Conservation (phyloP, 2,888 invertebrate genomes). For the Euplagia quadripunctaria region DNA sequence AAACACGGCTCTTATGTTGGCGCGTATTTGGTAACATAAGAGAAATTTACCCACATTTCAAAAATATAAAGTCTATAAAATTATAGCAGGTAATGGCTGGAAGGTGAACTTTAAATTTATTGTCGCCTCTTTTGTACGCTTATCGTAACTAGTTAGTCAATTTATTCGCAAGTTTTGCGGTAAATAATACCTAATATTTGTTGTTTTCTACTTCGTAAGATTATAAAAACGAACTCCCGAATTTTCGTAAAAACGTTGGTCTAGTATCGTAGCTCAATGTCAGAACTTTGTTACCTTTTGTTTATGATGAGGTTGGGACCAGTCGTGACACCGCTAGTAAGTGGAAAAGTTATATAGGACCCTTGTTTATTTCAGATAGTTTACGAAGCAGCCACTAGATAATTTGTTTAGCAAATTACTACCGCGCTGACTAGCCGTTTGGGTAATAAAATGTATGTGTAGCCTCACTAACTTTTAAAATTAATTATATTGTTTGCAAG, state of each 20-base stretch:
- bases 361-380: conserved; percentile 63
- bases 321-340: conserved; percentile 65
- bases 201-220: conserved; percentile 44
- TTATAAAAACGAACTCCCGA: conserved; percentile 56
- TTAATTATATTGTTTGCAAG: conserved; percentile 41
- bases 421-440: conserved; percentile 28
- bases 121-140: conserved; percentile 4
- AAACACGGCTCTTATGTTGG: no score
- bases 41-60: background rate
- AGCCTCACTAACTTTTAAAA: conserved; percentile 39
- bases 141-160: conserved; percentile 23
- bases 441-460: conserved; percentile 46
- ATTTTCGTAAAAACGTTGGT: conserved; percentile 52
- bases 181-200: conserved; percentile 25
- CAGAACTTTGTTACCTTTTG: conserved; percentile 68
- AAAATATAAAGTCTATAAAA: background rate
- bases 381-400: conserved; percentile 45
- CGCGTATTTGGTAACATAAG: background rate
- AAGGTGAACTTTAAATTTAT: conserved; percentile 2
- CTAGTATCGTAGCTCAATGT: conserved; percentile 58
- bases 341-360: conserved; percentile 68
- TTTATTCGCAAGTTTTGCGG: conserved; percentile 27
- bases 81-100: background rate
- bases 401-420: conserved; percentile 60
- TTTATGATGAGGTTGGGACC: conserved; percentile 70